Evolutionary conservation across 2,113 vertebrate genomes (phyloP).

Genomic region (Willisornis vidua): DNA sequence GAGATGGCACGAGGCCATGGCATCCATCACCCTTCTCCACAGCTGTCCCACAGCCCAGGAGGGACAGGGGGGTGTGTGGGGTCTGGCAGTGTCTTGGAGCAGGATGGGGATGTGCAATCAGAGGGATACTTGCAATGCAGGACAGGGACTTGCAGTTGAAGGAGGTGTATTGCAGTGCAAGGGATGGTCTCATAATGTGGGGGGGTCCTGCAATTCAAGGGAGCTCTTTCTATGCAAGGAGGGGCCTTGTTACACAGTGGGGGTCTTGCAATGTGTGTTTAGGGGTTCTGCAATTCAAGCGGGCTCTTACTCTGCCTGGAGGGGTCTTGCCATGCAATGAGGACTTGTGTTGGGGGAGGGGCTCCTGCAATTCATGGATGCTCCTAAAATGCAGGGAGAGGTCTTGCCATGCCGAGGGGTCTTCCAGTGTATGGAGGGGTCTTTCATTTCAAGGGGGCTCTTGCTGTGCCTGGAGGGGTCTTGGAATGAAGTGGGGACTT

Average conservation of each 20-base stretch:
- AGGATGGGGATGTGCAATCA: neutral
- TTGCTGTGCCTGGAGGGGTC: neutral
- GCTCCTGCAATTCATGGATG: neutral
- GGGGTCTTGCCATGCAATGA: neutral
- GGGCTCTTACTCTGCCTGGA: neutral
- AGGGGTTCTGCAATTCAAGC: neutral
- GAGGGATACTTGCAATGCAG: neutral
- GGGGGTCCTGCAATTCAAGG: neutral
- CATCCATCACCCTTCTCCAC: neutral
- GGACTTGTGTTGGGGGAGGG: too few relatives aligned
- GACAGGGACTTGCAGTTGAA: neutral
- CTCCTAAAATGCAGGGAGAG: neutral
- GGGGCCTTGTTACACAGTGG: neutral
- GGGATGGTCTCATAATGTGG: neutral
- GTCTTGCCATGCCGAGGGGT: neutral
- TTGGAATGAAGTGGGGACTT: neutral
- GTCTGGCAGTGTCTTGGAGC: rapidly evolving
- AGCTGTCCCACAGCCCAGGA: neutral
- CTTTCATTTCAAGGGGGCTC: neutral
- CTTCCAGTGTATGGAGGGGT: rapidly evolving
- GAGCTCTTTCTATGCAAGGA: neutral
- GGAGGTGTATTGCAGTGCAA: neutral
- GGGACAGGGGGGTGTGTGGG: neutral
- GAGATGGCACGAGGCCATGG: neutral
- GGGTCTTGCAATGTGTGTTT: neutral